phyloP scores from a whole-genome alignment of 2,113 vertebrate genomes.

The Trematomus loennbergii region DNA sequence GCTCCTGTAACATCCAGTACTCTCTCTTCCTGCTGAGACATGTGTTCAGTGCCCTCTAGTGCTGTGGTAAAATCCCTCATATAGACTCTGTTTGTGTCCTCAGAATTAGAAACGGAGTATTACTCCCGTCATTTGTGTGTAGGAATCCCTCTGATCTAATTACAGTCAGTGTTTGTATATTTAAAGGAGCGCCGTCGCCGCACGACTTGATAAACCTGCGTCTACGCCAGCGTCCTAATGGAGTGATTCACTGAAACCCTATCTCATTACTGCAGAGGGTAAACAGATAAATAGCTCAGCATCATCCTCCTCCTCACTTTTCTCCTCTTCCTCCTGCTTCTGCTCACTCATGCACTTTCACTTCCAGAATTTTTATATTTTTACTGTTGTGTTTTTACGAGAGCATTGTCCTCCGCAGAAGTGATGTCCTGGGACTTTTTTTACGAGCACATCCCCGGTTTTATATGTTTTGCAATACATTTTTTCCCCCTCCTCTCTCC shows the following conservation, averaged over 20 bases:
- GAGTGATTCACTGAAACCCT: conserved; percentile 39
- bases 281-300: conserved; percentile 47
- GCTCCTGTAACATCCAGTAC: neutral
- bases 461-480: conserved; percentile 35
- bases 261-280: conserved; percentile 48
- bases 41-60: neutral
- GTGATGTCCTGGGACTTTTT: conserved; percentile 55
- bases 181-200: conserved; percentile 26
- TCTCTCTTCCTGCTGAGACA: neutral
- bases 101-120: conserved; percentile 38
- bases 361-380: conserved; percentile 27
- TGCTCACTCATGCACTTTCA: conserved; percentile 33
- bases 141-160: conserved; percentile 52
- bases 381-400: conserved; percentile 60
- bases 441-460: conserved; percentile 59
- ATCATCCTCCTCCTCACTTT: neutral
- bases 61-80: neutral
- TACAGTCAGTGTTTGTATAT: conserved; percentile 57
- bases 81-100: neutral
- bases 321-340: conserved; percentile 1
- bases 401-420: conserved; percentile 47
- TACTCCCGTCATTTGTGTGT: conserved; percentile 55
- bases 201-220: conserved; percentile 23
- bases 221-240: conserved; percentile 47
- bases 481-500: neutral